These are phyloP conservation scores for Paracyclopina nana DNA, from an alignment of 1,140 invertebrate species.

Conservation along the genomic window DNA sequence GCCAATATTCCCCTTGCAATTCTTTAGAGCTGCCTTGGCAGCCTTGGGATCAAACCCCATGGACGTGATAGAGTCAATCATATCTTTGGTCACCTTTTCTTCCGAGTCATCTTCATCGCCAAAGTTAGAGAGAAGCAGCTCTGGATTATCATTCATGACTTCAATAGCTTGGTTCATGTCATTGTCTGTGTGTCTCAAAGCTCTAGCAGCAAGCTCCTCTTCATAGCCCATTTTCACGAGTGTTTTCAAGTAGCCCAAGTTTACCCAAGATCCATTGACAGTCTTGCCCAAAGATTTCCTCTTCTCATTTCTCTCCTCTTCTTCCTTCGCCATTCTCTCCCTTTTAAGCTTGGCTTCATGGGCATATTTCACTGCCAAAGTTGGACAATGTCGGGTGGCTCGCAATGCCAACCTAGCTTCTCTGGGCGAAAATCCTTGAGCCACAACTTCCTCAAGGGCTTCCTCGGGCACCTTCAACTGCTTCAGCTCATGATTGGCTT, in stretches of 20 bases:
- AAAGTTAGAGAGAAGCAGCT: too few species aligned
- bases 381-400: constrained; percentile 35
- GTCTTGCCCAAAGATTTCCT: constrained; percentile 27
- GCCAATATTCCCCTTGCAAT: too few species aligned
- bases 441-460: constrained; percentile 32
- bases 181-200: constrained; percentile 42
- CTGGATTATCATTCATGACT: constrained; percentile 37
- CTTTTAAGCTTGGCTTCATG: constrained; percentile 34
- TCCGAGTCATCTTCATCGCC: too few species aligned
- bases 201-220: constrained; percentile 31
- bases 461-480: constrained; percentile 39
- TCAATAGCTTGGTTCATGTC: constrained; percentile 40
- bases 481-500: constrained; percentile 37
- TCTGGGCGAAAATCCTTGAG: constrained; percentile 39
- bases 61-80: too few species aligned
- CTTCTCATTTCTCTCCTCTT: constrained; percentile 23
- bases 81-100: too few species aligned
- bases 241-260: constrained; percentile 32
- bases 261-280: constrained; percentile 32
- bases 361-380: constrained; percentile 40
- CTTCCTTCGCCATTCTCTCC: constrained; percentile 28
- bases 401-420: constrained; percentile 44
- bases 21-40: too few species aligned
- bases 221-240: constrained; percentile 44
- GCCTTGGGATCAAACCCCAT: too few species aligned